Evolutionary conservation across 2,113 vertebrate species (phyloP).

Genomic region (Epinephelus lanceolatus): DNA sequence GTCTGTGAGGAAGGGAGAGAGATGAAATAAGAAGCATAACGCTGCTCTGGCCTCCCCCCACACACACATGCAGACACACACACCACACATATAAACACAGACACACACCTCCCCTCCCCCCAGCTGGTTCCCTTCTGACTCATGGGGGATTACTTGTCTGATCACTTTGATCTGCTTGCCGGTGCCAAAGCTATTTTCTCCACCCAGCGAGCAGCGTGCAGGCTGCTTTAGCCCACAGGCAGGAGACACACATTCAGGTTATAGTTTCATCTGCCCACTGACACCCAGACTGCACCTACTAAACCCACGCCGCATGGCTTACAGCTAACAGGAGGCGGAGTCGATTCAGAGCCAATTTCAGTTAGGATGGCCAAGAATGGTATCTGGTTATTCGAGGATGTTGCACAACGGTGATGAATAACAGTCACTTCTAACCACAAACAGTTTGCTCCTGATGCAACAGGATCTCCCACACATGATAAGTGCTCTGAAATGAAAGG

Average conservation of each 20-base stretch:
- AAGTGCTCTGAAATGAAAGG: slow-evolving; percentile 38
- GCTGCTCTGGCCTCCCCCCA: slow-evolving; percentile 36
- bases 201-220: slow-evolving; percentile 45
- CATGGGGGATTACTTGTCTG: slow-evolving; percentile 82
- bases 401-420: slow-evolving; percentile 81
- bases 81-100: not conserved
- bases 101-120: slow-evolving; percentile 28
- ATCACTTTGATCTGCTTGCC: slow-evolving; percentile 80
- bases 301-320: slow-evolving; percentile 47
- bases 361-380: slow-evolving; percentile 66
- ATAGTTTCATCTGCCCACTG: slow-evolving; percentile 57
- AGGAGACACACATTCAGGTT: slow-evolving; percentile 57
- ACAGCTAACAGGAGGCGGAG: slow-evolving; percentile 52
- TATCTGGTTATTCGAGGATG: slow-evolving; percentile 74
- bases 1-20: slow-evolving; percentile 55
- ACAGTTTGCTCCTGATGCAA: slow-evolving; percentile 77
- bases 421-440: slow-evolving; percentile 78
- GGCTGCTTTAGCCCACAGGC: slow-evolving; percentile 60
- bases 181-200: slow-evolving; percentile 78
- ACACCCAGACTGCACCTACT: slow-evolving; percentile 48
- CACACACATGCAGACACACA: not conserved
- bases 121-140: slow-evolving; percentile 76
- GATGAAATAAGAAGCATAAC: slow-evolving; percentile 66
- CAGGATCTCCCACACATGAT: slow-evolving; percentile 66
- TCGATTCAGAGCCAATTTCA: slow-evolving; percentile 62